phyloP scores from a whole-genome alignment of 2,888 invertebrate genomes.

The Caradrina kadenii region DNA sequence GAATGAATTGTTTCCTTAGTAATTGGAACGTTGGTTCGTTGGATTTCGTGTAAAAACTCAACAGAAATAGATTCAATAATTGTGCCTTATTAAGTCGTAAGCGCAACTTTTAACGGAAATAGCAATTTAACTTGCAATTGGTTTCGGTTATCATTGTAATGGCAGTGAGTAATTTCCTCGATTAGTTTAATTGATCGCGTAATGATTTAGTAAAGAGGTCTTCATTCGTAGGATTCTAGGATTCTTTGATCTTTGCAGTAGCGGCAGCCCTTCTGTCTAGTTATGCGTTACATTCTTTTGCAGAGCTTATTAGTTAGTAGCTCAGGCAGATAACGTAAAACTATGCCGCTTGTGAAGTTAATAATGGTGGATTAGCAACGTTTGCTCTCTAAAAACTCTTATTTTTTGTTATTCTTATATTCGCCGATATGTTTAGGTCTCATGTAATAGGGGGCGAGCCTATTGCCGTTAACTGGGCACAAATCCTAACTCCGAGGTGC shows the following conservation, averaged over 20 bases:
- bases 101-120: constrained; percentile 34
- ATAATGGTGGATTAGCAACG: background rate
- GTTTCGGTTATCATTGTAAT: constrained; percentile 32
- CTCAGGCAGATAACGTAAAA: background rate
- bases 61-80: constrained; percentile 49
- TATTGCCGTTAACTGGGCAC: too few relatives aligned
- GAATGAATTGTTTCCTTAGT: constrained; percentile 51
- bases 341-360: background rate
- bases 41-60: constrained; percentile 31
- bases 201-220: constrained; percentile 21
- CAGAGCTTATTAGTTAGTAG: background rate
- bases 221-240: constrained; percentile 13
- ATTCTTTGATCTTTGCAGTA: constrained; percentile 9
- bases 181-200: constrained; percentile 24
- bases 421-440: too few relatives aligned
- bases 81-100: constrained; percentile 31
- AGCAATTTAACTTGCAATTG: constrained; percentile 37
- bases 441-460: too few relatives aligned
- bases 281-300: background rate
- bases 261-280: background rate
- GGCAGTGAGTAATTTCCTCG: constrained; percentile 28
- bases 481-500: too few relatives aligned
- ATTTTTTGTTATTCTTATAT: too few relatives aligned
- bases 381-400: background rate
- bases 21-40: constrained; percentile 33